phyloP scores from a whole-genome alignment of 2,888 invertebrate genomes.

The Aelia acuminata region DNA sequence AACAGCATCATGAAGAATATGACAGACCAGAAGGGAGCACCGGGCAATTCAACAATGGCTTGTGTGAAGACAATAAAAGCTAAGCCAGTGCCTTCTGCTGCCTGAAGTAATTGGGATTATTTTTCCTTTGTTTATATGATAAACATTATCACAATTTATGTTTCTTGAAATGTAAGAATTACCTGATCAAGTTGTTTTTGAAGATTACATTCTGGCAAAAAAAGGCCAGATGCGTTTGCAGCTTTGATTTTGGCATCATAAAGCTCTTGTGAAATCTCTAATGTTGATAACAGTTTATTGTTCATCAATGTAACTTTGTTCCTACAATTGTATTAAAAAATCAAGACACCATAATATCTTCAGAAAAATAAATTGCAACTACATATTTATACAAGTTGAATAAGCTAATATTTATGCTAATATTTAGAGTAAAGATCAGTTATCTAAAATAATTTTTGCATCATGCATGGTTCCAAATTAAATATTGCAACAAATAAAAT shows the following conservation, averaged over 20 bases:
- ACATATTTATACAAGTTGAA: not conserved
- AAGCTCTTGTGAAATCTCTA: constrained; percentile 51
- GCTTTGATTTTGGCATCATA: constrained; percentile 50
- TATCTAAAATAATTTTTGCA: not conserved
- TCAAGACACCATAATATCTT: not conserved
- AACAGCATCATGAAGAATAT: constrained; percentile 96
- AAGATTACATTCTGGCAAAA: constrained; percentile 77
- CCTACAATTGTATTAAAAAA: constrained; percentile 69
- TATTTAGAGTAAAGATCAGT: not conserved
- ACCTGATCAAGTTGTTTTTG: constrained; percentile 78
- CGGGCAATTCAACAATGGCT: constrained; percentile 93
- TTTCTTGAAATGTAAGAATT: not conserved
- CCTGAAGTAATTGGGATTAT: constrained; percentile 72
- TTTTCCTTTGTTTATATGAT: not conserved
- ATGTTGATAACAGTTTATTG: constrained; percentile 38
- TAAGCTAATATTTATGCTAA: not conserved
- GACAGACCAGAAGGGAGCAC: constrained; percentile 95
- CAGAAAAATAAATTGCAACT: not conserved
- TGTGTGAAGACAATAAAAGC: constrained; percentile 98
- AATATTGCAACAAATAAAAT: not conserved
- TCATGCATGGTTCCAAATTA: not conserved
- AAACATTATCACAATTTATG: not conserved
- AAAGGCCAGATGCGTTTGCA: not conserved
- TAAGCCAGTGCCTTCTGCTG: constrained; percentile 94
- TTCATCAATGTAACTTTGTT: constrained; percentile 72